Base-by-base conservation (phyloP, 2,113 vertebrate species). In the Collichthys lucidus region DNA sequence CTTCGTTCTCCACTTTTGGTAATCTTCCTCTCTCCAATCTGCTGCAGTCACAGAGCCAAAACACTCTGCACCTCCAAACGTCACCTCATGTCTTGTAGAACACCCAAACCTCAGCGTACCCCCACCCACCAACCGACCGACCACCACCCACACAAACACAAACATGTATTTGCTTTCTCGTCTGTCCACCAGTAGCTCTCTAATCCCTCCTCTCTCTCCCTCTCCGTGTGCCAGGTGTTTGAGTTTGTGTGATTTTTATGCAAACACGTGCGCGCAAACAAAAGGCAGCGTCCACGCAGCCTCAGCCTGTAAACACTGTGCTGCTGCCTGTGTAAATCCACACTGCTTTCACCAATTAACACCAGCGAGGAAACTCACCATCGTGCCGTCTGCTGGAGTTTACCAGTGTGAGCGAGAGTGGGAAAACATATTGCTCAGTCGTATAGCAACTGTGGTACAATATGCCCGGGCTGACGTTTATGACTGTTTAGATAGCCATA, bases 301-400 rank as follows among this genome's bases (percentile, higher is more conserved):
- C 80, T 31, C 77, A 68, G 80, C 56, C 68, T 56, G 74, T 86
- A 85, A 94, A 91, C 85, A 84, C 42, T 40, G 31, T 86, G 40
- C 74, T 63, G 53, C 57, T 76, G 78, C 63, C 62, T 79, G 77
- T 71, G 68, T 83, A 83, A 90, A 88, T 83, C 82, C 87, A 40
- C 80, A 88, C 72, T 24, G 83, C 83, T 71, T 90, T 84, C 70
- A 83, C 74, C 84, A 90, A 90, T 90, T 88, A 93, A 80, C 81
- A 79, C 70, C 46, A 24, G 47, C 62, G 65, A 82, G 26, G 42
- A 86, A 77, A 82, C 26, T 78, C 44, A 20, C 0, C 11, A 46
- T n/a, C 67, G 83, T 78, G 64, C 78, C 29, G 50, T 79, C 83
- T 77, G 74, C 77, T 57, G 66, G 63, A 87, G 77, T 86, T 85